These are phyloP conservation scores for Drosophila novamexicana DNA, from an alignment of 1,140 invertebrate species.

Conservation along the genomic window DNA sequence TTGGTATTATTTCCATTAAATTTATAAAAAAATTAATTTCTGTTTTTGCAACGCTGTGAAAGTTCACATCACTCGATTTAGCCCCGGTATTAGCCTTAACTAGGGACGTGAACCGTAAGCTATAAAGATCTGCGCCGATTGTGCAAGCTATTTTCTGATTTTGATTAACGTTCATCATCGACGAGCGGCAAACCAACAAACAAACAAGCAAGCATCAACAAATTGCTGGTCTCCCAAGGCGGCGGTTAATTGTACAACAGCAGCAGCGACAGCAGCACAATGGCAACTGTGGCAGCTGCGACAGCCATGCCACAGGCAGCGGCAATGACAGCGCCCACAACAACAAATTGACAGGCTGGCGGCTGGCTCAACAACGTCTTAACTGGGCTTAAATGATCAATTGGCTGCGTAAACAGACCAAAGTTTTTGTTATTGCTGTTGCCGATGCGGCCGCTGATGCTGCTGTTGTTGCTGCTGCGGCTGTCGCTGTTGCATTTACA, in stretches of 20 bases:
- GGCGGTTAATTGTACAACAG: conserved; percentile 66
- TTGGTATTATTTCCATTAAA: conserved; percentile 48
- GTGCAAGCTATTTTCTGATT: conserved; percentile 67
- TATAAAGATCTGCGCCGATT: conserved; percentile 49
- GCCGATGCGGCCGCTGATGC: conserved; percentile 3
- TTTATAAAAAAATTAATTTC: conserved; percentile 44
- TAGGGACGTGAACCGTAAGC: conserved; percentile 13
- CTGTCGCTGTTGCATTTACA: conserved; percentile 70
- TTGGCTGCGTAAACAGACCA: conserved; percentile 70
- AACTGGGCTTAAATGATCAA: conserved; percentile 78
- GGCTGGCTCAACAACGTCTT: conserved; percentile 28
- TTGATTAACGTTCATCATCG: conserved; percentile 65
- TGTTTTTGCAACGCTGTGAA: conserved; percentile 35
- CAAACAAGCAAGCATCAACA: conserved; percentile 48
- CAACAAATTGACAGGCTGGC: conserved; percentile 69
- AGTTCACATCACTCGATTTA: conserved; percentile 47
- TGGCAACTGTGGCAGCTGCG: conserved; percentile 21
- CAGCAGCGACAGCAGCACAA: conserved; percentile 21
- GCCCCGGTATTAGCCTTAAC: conserved; percentile 1
- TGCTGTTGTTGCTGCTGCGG: conserved; percentile 19
- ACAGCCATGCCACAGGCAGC: background rate
- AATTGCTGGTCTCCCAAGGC: conserved; percentile 40
- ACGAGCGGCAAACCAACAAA: conserved; percentile 44
- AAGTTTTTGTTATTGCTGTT: conserved; percentile 33
- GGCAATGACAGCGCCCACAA: conserved; percentile 71